Evolutionary conservation across 2,113 vertebrate species (phyloP).

Genomic region (Brachypteracias leptosomus): DNA sequence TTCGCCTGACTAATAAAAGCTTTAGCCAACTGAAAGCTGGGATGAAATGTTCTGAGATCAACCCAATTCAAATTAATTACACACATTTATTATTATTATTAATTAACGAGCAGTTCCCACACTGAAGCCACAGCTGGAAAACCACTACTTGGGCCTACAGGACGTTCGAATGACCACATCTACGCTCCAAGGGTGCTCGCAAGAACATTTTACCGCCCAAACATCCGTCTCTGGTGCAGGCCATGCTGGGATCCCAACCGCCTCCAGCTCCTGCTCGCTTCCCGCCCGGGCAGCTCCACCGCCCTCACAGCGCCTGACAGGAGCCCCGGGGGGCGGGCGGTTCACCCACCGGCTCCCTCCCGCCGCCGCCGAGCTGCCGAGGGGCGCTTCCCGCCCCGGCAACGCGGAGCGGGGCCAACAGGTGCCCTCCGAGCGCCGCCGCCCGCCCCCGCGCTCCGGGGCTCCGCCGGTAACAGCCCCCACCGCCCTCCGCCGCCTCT

Average conservation of each 20-base stretch:
- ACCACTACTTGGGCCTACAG: not conserved
- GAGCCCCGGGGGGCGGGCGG: too few relatives aligned
- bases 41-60: not conserved
- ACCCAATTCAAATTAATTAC: not conserved
- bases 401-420: not conserved
- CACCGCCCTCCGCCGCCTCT: not conserved
- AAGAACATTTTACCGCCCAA: rapidly evolving
- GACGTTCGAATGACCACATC: not conserved
- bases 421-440: not conserved
- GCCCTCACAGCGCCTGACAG: not conserved
- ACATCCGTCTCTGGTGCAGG: not conserved
- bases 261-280: not conserved
- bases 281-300: not conserved
- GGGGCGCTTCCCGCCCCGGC: too few relatives aligned
- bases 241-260: rapidly evolving
- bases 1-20: not conserved
- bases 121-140: not conserved
- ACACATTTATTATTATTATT: not conserved
- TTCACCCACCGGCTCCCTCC: not conserved
- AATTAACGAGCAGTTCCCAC: not conserved
- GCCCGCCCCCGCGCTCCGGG: too few relatives aligned
- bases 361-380: not conserved
- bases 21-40: not conserved
- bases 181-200: rapidly evolving
- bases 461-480: not conserved